A percentile compares a stretch with the other conserved stretches of the same genome.
Evolutionary conservation across 2,113 vertebrate genomes (phyloP).

Genomic region (Verasper variegatus): DNA sequence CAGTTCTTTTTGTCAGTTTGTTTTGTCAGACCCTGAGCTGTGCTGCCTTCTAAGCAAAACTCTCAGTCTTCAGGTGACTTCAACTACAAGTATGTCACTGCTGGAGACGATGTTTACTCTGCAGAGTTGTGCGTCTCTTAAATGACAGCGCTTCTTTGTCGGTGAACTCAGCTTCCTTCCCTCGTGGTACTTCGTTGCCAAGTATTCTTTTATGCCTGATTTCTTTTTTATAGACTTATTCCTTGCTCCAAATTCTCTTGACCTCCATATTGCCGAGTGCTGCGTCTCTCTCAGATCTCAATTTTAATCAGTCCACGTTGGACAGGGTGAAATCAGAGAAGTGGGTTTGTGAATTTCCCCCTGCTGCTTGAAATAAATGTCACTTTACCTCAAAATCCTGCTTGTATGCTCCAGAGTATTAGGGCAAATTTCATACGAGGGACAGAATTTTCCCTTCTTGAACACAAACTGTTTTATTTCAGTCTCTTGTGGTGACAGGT

Average conservation of each 20-base stretch:
- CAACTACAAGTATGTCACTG: conserved; percentile 40
- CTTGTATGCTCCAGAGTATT: conserved; percentile 2
- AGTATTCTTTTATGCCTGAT: conserved; percentile 21
- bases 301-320: conserved; percentile 47
- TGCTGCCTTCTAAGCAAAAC: conserved; percentile 25
- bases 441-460: conserved; percentile 1
- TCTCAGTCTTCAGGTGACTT: conserved; percentile 38
- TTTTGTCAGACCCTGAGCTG: conserved; percentile 27
- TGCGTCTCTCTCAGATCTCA: conserved; percentile 45
- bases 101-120: conserved; percentile 49
- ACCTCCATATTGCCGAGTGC: conserved; percentile 43
- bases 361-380: conserved; percentile 42
- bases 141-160: conserved; percentile 41
- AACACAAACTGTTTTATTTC: conserved; percentile 10
- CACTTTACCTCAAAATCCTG: conserved; percentile 24
- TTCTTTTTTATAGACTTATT: conserved; percentile 14
- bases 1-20: conserved; percentile 21
- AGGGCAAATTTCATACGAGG: conserved; percentile 2
- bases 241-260: conserved; percentile 47
- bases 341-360: conserved; percentile 48
- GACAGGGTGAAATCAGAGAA: conserved; percentile 45
- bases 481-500: conserved; percentile 31
- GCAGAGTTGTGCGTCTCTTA: conserved; percentile 35
- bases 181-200: conserved; percentile 33
- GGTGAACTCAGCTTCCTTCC: conserved; percentile 38